phyloP scores from a whole-genome alignment of 1,140 invertebrate genomes.

The Drosophila sechellia region DNA sequence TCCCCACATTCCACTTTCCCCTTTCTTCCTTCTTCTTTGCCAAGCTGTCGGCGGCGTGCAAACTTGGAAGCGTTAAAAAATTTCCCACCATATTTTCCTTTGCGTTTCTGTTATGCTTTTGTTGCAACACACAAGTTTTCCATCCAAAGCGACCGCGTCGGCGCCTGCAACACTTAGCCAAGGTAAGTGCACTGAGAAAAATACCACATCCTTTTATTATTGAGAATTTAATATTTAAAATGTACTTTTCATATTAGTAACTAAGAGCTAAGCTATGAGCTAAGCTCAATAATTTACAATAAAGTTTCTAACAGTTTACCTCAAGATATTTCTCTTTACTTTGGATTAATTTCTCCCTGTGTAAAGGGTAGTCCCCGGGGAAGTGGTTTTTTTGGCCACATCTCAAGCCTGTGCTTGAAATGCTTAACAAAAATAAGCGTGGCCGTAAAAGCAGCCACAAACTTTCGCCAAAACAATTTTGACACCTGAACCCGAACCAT shows the following conservation, averaged over 20 bases:
- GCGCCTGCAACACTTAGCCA: slow-evolving; percentile 55
- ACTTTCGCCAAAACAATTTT: slow-evolving; percentile 72
- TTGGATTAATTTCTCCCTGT: neutral
- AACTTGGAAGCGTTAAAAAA: slow-evolving; percentile 62
- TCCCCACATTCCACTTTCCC: neutral
- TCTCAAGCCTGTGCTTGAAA: slow-evolving; percentile 63
- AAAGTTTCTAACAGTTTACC: neutral
- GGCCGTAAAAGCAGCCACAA: slow-evolving; percentile 73
- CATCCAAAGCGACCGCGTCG: slow-evolving; percentile 42
- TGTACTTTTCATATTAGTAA: too few species aligned
- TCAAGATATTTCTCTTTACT: neutral
- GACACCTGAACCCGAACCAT: slow-evolving; percentile 71
- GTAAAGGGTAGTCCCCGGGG: neutral
- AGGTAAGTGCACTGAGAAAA: slow-evolving; percentile 4
- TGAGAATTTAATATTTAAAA: too few species aligned
- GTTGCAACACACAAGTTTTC: slow-evolving; percentile 65
- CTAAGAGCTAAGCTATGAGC: neutral
- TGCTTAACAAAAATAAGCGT: slow-evolving; percentile 61
- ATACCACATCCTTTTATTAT: neutral
- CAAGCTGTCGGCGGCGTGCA: slow-evolving; percentile 74
- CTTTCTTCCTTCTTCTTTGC: slow-evolving; percentile 10
- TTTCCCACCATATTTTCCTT: slow-evolving; percentile 69
- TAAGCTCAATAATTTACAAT: too few species aligned
- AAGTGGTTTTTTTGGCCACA: slow-evolving; percentile 16
- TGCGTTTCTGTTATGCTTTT: slow-evolving; percentile 34